Percentiles rank a stretch among this genome's conserved stretches.
These are phyloP conservation scores for Marisa cornuarietis DNA, from an alignment of 1,140 invertebrate species.

Conservation along the genomic window DNA sequence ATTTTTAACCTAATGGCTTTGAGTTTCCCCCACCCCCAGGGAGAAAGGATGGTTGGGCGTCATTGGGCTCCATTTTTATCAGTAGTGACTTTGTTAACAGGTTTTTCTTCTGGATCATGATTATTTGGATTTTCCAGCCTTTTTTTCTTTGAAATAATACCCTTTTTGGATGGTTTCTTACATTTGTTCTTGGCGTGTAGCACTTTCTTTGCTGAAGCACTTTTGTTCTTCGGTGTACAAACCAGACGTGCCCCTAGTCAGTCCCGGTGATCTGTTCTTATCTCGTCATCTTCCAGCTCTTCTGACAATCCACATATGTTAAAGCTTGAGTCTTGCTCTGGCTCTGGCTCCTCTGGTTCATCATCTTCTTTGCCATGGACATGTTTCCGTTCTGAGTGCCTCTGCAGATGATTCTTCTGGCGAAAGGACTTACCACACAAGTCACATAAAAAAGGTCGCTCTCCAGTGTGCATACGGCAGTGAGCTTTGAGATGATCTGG, in stretches of 20 bases:
- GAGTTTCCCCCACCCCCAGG: too few relatives aligned
- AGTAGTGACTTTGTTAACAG: too few relatives aligned
- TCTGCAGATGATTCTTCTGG: conserved; percentile 37
- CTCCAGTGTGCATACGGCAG: conserved; percentile 93
- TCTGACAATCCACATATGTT: conserved; percentile 19
- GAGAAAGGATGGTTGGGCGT: too few relatives aligned
- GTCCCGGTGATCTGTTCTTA: conserved; percentile 21
- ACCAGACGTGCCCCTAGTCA: conserved; percentile 27
- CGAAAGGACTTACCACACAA: conserved; percentile 76
- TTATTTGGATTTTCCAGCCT: too few relatives aligned
- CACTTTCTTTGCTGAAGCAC: conserved; percentile 2
- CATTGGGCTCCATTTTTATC: too few relatives aligned
- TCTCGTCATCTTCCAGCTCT: conserved; percentile 18
- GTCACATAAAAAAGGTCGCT: conserved; percentile 96
- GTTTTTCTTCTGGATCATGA: too few relatives aligned
- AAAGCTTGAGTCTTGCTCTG: conserved; percentile 14
- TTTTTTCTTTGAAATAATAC: conserved; percentile 12
- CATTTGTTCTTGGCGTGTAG: neutral
- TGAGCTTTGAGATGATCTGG: conserved; percentile 94
- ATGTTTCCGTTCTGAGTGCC: conserved; percentile 32
- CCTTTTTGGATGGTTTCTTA: conserved; percentile 6
- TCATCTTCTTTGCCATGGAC: conserved; percentile 10
- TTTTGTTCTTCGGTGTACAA: conserved; percentile 5
- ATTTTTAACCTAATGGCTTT: too few relatives aligned
- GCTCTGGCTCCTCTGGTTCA: conserved; percentile 9